Evolutionary conservation across 2,797 vertebrate species (phyloP).

Genomic region (Champsocephalus gunnari): DNA sequence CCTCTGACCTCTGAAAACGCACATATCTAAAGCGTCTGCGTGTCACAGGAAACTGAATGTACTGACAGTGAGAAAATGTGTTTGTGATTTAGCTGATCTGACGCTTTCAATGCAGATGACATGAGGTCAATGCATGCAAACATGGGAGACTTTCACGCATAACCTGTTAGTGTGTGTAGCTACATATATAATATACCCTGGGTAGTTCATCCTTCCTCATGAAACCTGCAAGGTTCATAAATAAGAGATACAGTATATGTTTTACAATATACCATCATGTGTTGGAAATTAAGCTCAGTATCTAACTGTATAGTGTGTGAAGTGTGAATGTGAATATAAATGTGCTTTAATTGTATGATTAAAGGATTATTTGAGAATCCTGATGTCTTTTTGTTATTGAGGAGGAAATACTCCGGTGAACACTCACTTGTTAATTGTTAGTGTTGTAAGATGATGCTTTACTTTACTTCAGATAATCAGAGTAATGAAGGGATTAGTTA

Average conservation of each 20-base stretch:
- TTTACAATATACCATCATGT: neutral
- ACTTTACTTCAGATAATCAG: neutral
- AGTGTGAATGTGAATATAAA: neutral
- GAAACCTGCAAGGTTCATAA: neutral
- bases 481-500: neutral
- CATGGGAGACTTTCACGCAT: neutral
- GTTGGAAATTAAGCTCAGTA: neutral
- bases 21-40: neutral
- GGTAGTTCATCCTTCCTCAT: neutral
- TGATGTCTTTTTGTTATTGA: neutral
- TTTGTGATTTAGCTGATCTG: constrained; percentile 20
- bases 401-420: neutral
- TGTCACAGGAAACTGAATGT: neutral
- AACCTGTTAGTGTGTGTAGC: neutral
- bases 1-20: neutral
- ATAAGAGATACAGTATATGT: neutral
- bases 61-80: neutral
- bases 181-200: neutral
- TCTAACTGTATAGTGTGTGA: too few relatives aligned
- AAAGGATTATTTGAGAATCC: neutral
- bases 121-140: neutral
- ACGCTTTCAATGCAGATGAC: constrained; percentile 28
- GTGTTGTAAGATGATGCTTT: neutral
- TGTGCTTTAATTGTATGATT: neutral
- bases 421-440: neutral